Base-by-base conservation (phyloP, 92 coral and sea anemone genomes). In the Meandrina meandrites region DNA sequence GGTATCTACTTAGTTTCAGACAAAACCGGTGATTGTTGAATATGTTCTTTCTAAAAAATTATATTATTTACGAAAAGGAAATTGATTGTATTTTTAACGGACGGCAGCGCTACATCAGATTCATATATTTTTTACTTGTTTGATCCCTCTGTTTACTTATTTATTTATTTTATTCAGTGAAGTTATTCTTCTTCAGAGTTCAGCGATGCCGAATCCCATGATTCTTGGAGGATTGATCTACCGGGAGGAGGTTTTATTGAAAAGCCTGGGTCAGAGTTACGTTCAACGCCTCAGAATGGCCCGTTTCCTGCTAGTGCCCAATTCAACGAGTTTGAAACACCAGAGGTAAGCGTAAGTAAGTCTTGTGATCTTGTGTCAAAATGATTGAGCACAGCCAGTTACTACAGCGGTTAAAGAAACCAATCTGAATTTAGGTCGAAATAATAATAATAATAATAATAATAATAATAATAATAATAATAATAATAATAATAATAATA, bases 201-300 rank as follows among this genome's bases (percentile, higher is more conserved):
- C n/a, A 18, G 30, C 27, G 34, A 16, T 74, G 5, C 71, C 11
- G 72, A 17, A 12, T 54, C 57, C 31, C 80, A 60, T 35, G 82
- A 85, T 50, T 6, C 17, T 0, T 76, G 88, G 82, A 77, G 62
- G 42, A 85, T 85, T 76, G 88, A 85, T 5, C 67, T 85, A 64
- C 88, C 88, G 24, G 88, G 88, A 31, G 88, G 88, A 57, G 88
- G 88, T 30, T 85, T 85, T 53, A 78, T 85, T 27, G 53, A 85
- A 27, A 71, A 53, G 50, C 86, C 86, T 70, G 86, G 67, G 79
- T 31, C 79, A 16, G 51, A 51, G 32, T 9, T 47, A 32, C 68
- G 14, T 34, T 40, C 77, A 8, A 28, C 36, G 15, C 2, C 42
- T 14, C 76, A 71, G 21, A 34, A 32, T 72, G 3, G 6, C 15